Conservation (phyloP, 2,113 vertebrate species). For the Athene noctua region DNA sequence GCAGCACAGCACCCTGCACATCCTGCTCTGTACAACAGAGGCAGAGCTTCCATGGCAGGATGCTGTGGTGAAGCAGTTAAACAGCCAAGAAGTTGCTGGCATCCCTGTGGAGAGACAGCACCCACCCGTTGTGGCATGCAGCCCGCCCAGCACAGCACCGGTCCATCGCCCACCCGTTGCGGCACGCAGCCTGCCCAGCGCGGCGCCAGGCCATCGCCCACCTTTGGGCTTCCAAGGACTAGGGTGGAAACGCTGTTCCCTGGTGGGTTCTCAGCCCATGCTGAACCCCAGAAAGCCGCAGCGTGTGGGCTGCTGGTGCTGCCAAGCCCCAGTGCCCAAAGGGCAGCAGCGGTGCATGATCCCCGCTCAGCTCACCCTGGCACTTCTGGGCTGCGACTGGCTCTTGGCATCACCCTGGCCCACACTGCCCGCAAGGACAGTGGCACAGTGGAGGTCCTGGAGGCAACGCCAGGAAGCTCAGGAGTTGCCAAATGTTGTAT, state of each 20-base stretch:
- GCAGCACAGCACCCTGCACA: not conserved
- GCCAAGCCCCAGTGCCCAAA: not conserved
- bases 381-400: fast-evolving
- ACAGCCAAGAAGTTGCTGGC: not conserved
- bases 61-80: not conserved
- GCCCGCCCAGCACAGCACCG: too few species aligned
- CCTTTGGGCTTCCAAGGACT: not conserved
- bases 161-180: not conserved
- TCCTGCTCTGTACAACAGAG: not conserved
- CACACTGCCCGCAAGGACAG: fast-evolving
- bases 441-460: not conserved
- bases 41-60: not conserved
- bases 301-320: too few species aligned
- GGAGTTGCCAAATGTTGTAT: not conserved
- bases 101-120: not conserved
- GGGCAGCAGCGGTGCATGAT: fast-evolving
- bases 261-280: fast-evolving
- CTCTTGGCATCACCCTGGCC: not conserved
- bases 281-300: not conserved
- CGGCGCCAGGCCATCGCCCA: not conserved
- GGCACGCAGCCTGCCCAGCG: not conserved
- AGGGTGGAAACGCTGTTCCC: not conserved
- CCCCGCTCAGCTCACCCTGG: not conserved
- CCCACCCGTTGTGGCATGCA: not conserved
- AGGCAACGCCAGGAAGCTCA: not conserved